Evolutionary conservation across 2,888 invertebrate genomes (phyloP).

Genomic region (Camptogramma bilineatum): DNA sequence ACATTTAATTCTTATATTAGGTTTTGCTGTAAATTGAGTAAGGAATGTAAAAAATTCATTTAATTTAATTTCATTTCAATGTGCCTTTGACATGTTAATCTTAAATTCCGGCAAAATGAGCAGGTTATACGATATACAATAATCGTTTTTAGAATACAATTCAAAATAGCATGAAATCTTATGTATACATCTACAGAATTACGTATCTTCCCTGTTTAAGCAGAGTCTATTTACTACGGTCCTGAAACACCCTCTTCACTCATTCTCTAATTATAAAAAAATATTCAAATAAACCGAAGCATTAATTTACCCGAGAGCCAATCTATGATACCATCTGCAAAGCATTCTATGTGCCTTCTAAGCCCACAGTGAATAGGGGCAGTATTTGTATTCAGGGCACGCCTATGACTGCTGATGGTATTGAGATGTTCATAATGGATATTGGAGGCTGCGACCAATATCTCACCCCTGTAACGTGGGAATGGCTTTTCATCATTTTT

Average conservation of each 20-base stretch:
- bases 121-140: too few species aligned
- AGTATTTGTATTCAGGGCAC: constrained; percentile 71
- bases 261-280: background rate
- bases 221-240: background rate
- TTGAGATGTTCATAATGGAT: constrained; percentile 69
- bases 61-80: too few species aligned
- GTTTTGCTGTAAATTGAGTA: too few species aligned
- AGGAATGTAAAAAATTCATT: too few species aligned
- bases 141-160: too few species aligned
- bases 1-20: too few species aligned
- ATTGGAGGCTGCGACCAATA: constrained; percentile 49
- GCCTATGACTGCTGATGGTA: constrained; percentile 59
- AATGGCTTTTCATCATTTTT: constrained; percentile 44
- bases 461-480: constrained; percentile 43
- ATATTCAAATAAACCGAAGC: background rate
- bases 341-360: constrained; percentile 60
- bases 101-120: too few species aligned
- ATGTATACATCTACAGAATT: too few species aligned
- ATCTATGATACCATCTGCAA: constrained; percentile 46
- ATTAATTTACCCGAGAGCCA: constrained; percentile 43
- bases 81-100: too few species aligned
- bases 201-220: too few species aligned
- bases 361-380: constrained; percentile 62
- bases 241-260: background rate
- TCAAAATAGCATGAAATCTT: too few species aligned